phyloP scores from a whole-genome alignment of 37 sponge, comb jelly and placozoan genomes.

The Aphrocallistes beatrix region DNA sequence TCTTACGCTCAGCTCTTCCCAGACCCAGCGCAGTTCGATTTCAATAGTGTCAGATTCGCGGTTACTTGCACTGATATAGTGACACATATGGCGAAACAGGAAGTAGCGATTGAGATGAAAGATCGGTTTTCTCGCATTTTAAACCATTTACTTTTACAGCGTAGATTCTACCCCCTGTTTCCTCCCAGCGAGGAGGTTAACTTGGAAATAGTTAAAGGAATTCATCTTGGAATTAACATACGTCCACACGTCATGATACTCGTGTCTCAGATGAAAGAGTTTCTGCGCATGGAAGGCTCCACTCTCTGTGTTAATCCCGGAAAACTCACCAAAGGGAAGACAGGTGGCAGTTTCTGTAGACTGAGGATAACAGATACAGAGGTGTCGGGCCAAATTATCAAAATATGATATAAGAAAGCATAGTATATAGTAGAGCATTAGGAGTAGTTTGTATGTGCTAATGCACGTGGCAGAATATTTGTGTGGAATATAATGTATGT shows the following conservation, averaged over 20 bases:
- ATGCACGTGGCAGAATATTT: too few species aligned
- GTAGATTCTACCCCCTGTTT: not conserved
- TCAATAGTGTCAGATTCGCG: not conserved
- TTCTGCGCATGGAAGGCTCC: not conserved
- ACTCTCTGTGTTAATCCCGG: not conserved
- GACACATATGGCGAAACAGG: not conserved
- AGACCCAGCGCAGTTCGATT: not conserved
- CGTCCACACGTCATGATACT: not conserved
- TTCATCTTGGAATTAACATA: not conserved
- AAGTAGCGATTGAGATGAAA: not conserved
- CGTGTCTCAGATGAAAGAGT: not conserved
- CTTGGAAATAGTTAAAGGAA: not conserved
- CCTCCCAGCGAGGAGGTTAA: slow-evolving; percentile 1
- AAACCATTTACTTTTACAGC: not conserved
- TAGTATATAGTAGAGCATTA: too few species aligned
- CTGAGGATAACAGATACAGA: not conserved
- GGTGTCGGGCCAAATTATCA: not conserved
- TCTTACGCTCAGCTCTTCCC: not conserved
- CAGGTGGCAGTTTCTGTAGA: slow-evolving; percentile 7
- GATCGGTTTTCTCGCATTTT: not conserved
- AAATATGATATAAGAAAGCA: too few species aligned
- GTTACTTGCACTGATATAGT: not conserved
- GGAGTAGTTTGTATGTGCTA: too few species aligned
- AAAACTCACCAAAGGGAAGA: not conserved
- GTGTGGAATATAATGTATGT: too few species aligned